Evolutionary conservation across 2,113 vertebrate species (phyloP).

Genomic region (Ranitomeya variabilis): DNA sequence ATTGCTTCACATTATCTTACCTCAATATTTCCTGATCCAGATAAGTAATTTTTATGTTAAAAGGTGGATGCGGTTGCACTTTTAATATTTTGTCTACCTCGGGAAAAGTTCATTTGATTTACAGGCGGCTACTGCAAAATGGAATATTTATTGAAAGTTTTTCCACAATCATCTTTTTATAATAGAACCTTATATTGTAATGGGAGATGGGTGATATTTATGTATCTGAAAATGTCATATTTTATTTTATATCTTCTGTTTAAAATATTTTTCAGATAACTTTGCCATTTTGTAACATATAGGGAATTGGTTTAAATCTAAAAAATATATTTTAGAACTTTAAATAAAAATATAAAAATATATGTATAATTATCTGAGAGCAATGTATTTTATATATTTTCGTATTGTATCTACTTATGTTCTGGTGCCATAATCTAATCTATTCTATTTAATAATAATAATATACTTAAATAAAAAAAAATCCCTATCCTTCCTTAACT

Average conservation of each 20-base stretch:
- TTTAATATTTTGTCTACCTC: conserved; percentile 54
- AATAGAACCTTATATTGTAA: conserved; percentile 18
- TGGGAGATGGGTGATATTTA: conserved; percentile 2
- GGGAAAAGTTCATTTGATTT: conserved; percentile 53
- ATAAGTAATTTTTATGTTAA: conserved; percentile 43
- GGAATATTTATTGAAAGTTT: conserved; percentile 54
- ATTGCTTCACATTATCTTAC: conserved; percentile 26
- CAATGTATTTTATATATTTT: no score
- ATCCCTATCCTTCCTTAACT: no score
- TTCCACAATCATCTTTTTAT: conserved; percentile 24
- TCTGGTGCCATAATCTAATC: background rate
- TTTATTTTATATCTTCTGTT: background rate
- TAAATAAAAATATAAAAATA: background rate
- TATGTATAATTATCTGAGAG: background rate
- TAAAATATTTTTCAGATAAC: background rate
- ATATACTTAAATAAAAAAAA: no score
- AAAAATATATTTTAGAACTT: background rate
- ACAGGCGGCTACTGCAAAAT: conserved; percentile 21
- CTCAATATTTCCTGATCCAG: conserved; percentile 25
- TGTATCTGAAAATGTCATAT: conserved; percentile 25
- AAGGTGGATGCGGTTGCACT: conserved; percentile 18
- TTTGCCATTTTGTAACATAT: background rate
- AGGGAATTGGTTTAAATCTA: background rate
- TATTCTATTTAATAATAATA: no score
- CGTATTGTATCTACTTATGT: background rate